These are phyloP conservation scores for Dione juno DNA, from an alignment of 2,888 invertebrate genomes.

Conservation along the genomic window DNA sequence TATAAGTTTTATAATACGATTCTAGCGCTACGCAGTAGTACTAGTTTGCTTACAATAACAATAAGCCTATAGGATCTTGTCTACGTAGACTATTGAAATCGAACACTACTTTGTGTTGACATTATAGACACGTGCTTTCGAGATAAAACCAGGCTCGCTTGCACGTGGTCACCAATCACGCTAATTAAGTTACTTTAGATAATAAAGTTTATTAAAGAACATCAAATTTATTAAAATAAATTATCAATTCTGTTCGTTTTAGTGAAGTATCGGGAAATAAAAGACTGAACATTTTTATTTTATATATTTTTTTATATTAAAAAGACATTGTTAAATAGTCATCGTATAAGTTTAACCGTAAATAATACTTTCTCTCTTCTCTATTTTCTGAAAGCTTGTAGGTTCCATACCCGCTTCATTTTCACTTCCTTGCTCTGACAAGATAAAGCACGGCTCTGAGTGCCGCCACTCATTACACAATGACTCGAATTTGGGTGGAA, in stretches of 20 bases:
- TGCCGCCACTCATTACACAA: too few relatives aligned
- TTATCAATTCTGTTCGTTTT: background rate
- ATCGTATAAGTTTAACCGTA: too few relatives aligned
- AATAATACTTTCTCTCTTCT: too few relatives aligned
- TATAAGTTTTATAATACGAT: background rate
- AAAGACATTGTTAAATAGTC: too few relatives aligned
- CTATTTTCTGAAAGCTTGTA: too few relatives aligned
- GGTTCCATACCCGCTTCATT: too few relatives aligned
- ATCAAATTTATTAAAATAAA: background rate
- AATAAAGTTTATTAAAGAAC: too few relatives aligned
- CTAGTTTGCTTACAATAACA: constrained; percentile 17
- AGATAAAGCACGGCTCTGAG: too few relatives aligned
- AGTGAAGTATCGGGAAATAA: background rate
- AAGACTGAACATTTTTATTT: background rate
- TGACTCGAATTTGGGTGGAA: too few relatives aligned
- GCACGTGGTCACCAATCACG: constrained; percentile 35
- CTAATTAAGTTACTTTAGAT: constrained; percentile 37
- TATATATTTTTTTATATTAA: too few relatives aligned
- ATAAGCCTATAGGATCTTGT: constrained; percentile 29
- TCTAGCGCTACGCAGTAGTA: background rate
- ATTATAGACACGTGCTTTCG: constrained; percentile 64
- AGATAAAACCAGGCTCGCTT: constrained; percentile 51
- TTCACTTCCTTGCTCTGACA: too few relatives aligned
- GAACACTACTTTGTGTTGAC: constrained; percentile 60
- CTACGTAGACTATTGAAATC: constrained; percentile 54